Evolutionary conservation across 2,113 vertebrate genomes (phyloP).

Genomic region (Malurus elegans): DNA sequence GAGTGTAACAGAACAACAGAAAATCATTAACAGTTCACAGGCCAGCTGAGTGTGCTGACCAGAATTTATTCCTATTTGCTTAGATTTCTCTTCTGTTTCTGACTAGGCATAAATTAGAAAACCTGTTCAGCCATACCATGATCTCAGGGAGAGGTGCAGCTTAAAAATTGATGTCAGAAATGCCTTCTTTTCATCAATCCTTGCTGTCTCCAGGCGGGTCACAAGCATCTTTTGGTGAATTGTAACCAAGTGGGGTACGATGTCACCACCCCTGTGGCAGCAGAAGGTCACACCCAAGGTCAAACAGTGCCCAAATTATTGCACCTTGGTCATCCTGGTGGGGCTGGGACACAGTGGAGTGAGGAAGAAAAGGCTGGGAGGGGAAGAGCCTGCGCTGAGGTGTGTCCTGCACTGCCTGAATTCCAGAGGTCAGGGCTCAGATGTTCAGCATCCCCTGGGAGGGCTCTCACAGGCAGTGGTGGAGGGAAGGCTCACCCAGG

Average conservation of each 20-base stretch:
- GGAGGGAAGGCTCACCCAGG: neutral
- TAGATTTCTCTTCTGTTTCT: slow-evolving; percentile 2
- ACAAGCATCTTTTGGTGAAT: neutral
- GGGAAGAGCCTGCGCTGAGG: neutral
- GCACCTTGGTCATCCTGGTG: neutral
- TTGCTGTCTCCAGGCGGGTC: neutral
- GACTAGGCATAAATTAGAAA: neutral
- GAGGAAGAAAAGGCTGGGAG: neutral
- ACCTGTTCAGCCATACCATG: neutral
- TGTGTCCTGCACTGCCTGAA: neutral
- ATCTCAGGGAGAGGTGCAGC: neutral
- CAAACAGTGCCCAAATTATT: neutral
- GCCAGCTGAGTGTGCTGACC: neutral
- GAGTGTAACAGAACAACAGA: neutral
- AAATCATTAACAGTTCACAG: slow-evolving; percentile 23
- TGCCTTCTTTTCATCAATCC: neutral
- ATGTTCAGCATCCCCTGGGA: neutral
- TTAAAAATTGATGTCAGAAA: neutral
- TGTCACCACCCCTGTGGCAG: neutral
- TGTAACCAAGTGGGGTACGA: neutral
- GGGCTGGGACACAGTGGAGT: accelerated
- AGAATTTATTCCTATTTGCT: neutral
- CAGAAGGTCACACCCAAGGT: neutral
- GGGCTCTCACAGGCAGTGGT: neutral
- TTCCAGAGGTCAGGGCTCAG: neutral